Percentiles rank a stretch among this genome's conserved stretches.
phyloP scores from a whole-genome alignment of 2,797 vertebrate genomes.

The Cyclopterus lumpus region DNA sequence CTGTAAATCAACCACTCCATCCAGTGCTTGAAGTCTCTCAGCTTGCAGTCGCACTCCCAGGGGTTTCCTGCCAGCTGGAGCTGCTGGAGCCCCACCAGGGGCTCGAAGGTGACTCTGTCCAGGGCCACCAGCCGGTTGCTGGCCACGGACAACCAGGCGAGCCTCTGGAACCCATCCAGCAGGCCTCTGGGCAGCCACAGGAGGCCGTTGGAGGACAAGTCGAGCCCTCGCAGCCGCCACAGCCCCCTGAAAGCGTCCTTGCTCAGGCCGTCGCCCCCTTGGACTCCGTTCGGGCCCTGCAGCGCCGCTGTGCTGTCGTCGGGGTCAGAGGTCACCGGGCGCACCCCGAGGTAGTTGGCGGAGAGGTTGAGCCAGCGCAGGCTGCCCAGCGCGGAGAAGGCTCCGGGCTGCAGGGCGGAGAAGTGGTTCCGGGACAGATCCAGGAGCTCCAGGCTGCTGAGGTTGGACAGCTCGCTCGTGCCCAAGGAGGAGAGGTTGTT shows the following conservation, averaged over 20 bases:
- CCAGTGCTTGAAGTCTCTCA: slow-evolving; percentile 95
- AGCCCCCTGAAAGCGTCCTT: slow-evolving; percentile 87
- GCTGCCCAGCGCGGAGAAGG: slow-evolving; percentile 85
- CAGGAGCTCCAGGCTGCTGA: slow-evolving; percentile 88
- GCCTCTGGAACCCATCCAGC: slow-evolving; percentile 87
- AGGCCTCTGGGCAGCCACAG: slow-evolving; percentile 87
- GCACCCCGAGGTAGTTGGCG: slow-evolving; percentile 87
- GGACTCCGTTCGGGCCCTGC: slow-evolving; percentile 83
- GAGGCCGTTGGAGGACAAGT: slow-evolving; percentile 92
- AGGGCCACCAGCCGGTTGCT: slow-evolving; percentile 89
- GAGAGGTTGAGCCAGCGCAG: slow-evolving; percentile 92
- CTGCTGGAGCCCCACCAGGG: slow-evolving; percentile 86
- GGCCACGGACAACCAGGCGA: slow-evolving; percentile 90
- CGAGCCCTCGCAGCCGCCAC: slow-evolving; percentile 85
- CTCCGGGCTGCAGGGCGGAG: slow-evolving; percentile 83
- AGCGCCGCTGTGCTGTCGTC: slow-evolving; percentile 82
- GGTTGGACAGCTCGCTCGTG: slow-evolving; percentile 84
- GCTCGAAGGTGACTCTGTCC: slow-evolving; percentile 91
- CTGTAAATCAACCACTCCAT: slow-evolving; percentile 96
- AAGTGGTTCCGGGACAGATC: slow-evolving; percentile 96
- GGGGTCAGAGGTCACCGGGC: slow-evolving; percentile 79
- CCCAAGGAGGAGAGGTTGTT: slow-evolving; percentile 90
- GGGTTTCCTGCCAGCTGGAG: slow-evolving; percentile 92
- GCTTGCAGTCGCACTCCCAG: slow-evolving; percentile 95
- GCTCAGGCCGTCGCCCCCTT: slow-evolving; percentile 77